phyloP scores from a whole-genome alignment of 53 echinoderm and acorn worm genomes.

The Patiria pectinifera region DNA sequence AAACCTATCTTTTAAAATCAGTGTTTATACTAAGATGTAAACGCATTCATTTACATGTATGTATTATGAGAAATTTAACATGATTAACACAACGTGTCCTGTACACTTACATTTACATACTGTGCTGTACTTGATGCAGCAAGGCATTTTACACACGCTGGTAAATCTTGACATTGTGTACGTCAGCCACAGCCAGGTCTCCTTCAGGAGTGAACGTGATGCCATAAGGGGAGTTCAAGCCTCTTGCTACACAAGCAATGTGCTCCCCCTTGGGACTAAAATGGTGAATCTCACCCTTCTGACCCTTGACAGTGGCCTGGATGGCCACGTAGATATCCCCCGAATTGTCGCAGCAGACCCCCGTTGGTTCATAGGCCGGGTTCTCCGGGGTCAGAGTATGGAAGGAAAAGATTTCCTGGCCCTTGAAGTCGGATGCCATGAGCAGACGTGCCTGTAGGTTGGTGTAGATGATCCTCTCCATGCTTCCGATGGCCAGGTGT shows the following conservation, averaged over 20 bases:
- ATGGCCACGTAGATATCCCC: conserved; percentile 58
- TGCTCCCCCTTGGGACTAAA: conserved; percentile 60
- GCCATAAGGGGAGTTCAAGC: conserved; percentile 45
- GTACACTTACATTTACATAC: no score
- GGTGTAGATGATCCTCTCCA: conserved; percentile 56
- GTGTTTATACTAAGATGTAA: not conserved
- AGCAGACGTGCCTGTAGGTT: conserved; percentile 46
- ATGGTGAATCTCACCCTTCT: conserved; percentile 60
- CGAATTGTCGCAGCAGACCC: conserved; percentile 55
- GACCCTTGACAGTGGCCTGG: conserved; percentile 36
- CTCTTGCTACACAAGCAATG: conserved; percentile 47
- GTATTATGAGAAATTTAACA: no score
- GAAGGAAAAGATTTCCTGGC: conserved; percentile 57
- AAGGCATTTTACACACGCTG: conserved; percentile 26
- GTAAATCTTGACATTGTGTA: conserved; percentile 59
- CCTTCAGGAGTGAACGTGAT: conserved; percentile 56
- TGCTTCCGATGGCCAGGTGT: conserved; percentile 41
- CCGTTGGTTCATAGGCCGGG: conserved; percentile 50
- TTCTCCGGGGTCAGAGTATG: conserved; percentile 44
- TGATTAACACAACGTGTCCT: no score
- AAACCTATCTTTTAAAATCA: no score
- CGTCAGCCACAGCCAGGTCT: conserved; percentile 60
- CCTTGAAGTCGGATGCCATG: conserved; percentile 38
- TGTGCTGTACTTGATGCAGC: not conserved
- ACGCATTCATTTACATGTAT: not conserved